Percentiles rank a stretch among this genome's conserved stretches.
phyloP scores from a whole-genome alignment of 2,113 vertebrate species.

The Oncorhynchus gorbuscha region DNA sequence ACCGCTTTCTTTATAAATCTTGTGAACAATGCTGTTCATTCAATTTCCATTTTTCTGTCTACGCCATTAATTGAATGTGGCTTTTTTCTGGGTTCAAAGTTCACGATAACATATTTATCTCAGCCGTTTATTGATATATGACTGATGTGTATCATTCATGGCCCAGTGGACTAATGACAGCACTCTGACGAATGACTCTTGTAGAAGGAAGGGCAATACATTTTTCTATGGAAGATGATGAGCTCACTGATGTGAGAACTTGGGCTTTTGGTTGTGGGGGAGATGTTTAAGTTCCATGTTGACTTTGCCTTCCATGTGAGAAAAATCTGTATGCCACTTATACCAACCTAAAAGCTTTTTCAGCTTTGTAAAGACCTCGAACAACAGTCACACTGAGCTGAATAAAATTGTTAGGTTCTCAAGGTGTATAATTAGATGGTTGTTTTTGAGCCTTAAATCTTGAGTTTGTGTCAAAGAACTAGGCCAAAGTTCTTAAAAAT shows the following conservation, averaged over 20 bases:
- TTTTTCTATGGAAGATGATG: neutral
- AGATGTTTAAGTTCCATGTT: neutral
- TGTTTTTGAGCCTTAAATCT: neutral
- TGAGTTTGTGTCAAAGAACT: neutral
- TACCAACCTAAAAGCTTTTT: neutral
- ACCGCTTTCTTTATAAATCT: too few species aligned
- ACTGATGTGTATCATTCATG: neutral
- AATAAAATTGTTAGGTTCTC: neutral
- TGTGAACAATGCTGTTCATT: too few species aligned
- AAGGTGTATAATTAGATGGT: constrained; percentile 3
- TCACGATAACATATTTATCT: constrained; percentile 49
- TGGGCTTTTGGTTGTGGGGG: neutral
- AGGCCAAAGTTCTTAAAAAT: neutral
- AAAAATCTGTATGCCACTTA: neutral
- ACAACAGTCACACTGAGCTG: neutral
- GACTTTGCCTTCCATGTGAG: neutral
- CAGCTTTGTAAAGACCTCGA: neutral
- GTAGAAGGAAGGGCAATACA: too few species aligned
- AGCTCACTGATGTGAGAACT: neutral
- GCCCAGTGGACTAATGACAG: constrained; percentile 43
- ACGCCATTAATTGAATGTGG: neutral
- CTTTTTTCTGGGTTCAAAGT: constrained; percentile 47
- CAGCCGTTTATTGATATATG: constrained; percentile 52
- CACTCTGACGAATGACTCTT: neutral
- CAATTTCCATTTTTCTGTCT: neutral